Percentiles rank a stretch among this genome's conserved stretches.
Evolutionary conservation across 2,888 invertebrate species (phyloP).

Genomic region (Pristionchus mayeri): DNA sequence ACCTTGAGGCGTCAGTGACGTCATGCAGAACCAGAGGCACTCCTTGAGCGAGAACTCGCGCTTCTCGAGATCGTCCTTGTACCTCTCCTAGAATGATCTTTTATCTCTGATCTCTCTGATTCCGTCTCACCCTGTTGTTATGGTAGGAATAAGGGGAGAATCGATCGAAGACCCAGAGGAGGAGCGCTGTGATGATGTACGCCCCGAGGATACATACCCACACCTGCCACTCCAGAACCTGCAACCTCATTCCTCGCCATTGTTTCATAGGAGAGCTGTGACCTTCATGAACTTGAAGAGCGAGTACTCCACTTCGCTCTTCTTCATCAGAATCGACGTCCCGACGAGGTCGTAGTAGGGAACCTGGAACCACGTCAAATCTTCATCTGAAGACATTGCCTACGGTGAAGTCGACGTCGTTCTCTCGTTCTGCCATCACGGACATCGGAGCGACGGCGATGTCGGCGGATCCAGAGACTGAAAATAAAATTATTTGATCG

Average conservation of each 20-base stretch:
- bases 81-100: conserved; percentile 82
- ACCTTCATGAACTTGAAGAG: conserved; percentile 97
- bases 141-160: conserved; percentile 97
- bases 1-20: conserved; percentile 91
- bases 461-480: conserved; percentile 82
- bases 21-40: conserved; percentile 99
- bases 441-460: conserved; percentile 93
- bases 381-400: not conserved
- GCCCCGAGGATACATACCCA: conserved; percentile 96
- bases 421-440: conserved; percentile 96
- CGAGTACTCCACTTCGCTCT: conserved; percentile 90
- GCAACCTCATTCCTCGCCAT: no score
- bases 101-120: not conserved
- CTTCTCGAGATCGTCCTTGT: conserved; percentile 83
- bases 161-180: conserved; percentile 96
- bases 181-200: conserved; percentile 92
- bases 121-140: conserved; percentile 82
- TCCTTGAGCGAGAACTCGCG: conserved; percentile 94
- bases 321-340: conserved; percentile 94
- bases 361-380: conserved; percentile 76
- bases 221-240: conserved; percentile 89
- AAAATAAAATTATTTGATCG: not conserved
- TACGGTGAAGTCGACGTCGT: conserved; percentile 93
- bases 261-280: not conserved
- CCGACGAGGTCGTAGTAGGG: conserved; percentile 98